Conservation (phyloP, 2,888 invertebrate genomes). For the Plutella xylostella region DNA sequence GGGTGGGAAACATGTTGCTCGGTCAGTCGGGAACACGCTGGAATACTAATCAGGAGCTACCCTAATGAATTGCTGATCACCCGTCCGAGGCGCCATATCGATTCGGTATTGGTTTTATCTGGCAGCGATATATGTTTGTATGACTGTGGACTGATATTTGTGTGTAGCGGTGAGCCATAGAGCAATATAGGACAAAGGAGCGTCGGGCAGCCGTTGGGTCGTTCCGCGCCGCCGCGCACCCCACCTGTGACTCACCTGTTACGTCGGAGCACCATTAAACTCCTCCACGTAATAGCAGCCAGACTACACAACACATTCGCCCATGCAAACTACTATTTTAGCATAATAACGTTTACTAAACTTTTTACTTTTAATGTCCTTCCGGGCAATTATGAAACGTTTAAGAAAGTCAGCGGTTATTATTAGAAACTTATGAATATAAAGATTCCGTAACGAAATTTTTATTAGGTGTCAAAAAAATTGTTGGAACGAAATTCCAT, state of each 20-base stretch:
- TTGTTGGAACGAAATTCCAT: no score
- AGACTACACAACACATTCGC: no score
- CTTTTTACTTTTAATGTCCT: no score
- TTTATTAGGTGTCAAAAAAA: no score
- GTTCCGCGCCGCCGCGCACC: slow-evolving; percentile 55
- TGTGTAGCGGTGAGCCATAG: neutral
- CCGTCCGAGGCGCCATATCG: no score
- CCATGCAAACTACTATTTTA: no score
- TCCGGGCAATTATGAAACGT: no score
- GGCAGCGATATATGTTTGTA: neutral
- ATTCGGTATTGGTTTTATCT: no score
- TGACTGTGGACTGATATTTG: neutral
- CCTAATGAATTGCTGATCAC: slow-evolving; percentile 13
- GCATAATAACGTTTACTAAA: no score
- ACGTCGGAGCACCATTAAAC: slow-evolving; percentile 28
- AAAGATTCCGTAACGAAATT: no score
- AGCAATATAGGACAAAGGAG: neutral
- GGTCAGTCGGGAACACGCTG: slow-evolving; percentile 54
- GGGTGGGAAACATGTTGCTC: slow-evolving; percentile 66
- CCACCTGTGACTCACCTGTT: slow-evolving; percentile 66
- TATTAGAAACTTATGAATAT: no score
- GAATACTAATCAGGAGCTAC: slow-evolving; percentile 38
- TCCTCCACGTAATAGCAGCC: neutral
- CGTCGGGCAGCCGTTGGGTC: slow-evolving; percentile 25
- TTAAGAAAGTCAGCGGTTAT: no score